phyloP scores from a whole-genome alignment of 2,113 vertebrate genomes.

The Boleophthalmus pectinirostris region DNA sequence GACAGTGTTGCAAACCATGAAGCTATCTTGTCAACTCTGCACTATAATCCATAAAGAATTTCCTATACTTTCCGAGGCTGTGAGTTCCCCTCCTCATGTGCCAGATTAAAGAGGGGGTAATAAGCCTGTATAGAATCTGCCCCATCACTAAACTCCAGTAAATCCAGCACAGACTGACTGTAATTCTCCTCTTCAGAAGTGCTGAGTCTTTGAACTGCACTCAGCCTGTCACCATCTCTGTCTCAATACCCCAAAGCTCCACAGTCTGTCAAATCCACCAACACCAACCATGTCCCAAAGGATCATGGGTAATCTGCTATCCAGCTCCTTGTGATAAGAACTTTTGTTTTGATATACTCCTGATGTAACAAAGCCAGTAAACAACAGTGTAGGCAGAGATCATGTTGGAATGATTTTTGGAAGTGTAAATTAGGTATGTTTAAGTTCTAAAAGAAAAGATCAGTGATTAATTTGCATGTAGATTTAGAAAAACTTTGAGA shows the following conservation, averaged over 20 bases:
- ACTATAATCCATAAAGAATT: neutral
- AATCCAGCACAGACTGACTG: slow-evolving; percentile 9
- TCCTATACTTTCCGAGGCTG: neutral
- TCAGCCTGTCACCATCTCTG: slow-evolving; percentile 8
- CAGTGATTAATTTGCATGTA: too few relatives aligned
- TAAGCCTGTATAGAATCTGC: neutral
- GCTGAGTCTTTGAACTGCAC: slow-evolving; percentile 22
- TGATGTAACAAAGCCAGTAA: slow-evolving; percentile 24
- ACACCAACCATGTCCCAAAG: slow-evolving; percentile 28
- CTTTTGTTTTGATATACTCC: slow-evolving; percentile 41
- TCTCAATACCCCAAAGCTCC: slow-evolving; percentile 16
- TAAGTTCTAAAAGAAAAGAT: too few relatives aligned
- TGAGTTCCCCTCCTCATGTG: neutral
- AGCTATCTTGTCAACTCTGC: neutral
- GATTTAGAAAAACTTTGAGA: too few relatives aligned
- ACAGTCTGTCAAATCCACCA: slow-evolving; percentile 41
- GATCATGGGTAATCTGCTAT: slow-evolving; percentile 52
- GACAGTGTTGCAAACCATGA: neutral
- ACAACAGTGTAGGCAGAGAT: too few relatives aligned
- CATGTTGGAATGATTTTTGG: too few relatives aligned
- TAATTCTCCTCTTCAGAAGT: slow-evolving; percentile 7
- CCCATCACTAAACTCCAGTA: slow-evolving; percentile 5
- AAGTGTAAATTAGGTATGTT: too few relatives aligned
- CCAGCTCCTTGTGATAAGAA: slow-evolving; percentile 47
- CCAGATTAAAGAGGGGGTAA: neutral